phyloP scores from a whole-genome alignment of 2,113 vertebrate genomes.

The Oncorhynchus gorbuscha region DNA sequence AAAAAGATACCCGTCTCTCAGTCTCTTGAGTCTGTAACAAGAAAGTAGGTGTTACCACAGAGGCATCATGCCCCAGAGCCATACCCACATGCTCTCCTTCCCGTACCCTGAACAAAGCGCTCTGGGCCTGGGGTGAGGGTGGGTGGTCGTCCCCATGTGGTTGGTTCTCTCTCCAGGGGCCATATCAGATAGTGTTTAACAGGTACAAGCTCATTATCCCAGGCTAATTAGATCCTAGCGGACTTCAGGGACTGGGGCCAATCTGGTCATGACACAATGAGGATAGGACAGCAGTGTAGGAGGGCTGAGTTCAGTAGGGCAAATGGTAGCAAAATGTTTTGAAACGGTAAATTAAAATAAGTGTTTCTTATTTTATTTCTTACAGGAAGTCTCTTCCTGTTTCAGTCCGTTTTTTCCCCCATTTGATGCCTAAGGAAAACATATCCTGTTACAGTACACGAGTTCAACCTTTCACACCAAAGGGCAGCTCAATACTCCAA shows the following conservation, averaged over 20 bases:
- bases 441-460: background rate
- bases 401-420: too few species aligned
- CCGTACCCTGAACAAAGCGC: background rate
- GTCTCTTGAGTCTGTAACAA: too few species aligned
- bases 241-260: background rate
- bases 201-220: background rate
- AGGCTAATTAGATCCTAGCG: background rate
- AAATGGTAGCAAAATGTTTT: too few species aligned
- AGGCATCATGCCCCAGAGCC: background rate
- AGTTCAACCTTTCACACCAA: background rate
- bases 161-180: background rate
- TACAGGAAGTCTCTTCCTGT: too few species aligned
- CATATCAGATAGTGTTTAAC: background rate
- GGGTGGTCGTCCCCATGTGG: too few species aligned
- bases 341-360: too few species aligned
- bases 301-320: too few species aligned
- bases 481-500: background rate
- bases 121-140: background rate
- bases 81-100: background rate
- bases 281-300: background rate
- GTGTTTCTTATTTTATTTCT: too few species aligned
- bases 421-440: background rate
- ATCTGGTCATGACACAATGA: background rate
- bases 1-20: too few species aligned
- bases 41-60: too few species aligned